Evolutionary conservation across 92 coral and sea anemone genomes (phyloP).

Genomic region (Porites cylindrica): DNA sequence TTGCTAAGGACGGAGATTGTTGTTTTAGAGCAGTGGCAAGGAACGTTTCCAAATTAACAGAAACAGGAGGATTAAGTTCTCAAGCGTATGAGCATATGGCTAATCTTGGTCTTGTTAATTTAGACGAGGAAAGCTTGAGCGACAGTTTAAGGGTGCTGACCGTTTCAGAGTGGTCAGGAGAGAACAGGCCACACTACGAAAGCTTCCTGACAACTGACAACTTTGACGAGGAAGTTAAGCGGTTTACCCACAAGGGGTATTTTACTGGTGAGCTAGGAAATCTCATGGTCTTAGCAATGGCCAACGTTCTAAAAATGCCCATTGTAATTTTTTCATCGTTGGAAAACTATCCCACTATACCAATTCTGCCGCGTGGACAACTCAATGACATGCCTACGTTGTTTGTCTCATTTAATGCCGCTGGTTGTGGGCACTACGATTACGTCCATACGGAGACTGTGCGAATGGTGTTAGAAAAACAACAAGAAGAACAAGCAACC

Average conservation of each 20-base stretch:
- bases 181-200: slow-evolving; percentile 5
- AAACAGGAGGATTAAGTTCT: not conserved
- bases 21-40: slow-evolving; percentile 26
- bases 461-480: not conserved
- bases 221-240: not conserved
- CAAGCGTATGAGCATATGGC: not conserved
- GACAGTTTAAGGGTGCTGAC: slow-evolving; percentile 22
- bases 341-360: slow-evolving; percentile 34
- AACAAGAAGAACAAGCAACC: not conserved
- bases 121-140: slow-evolving; percentile 20
- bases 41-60: slow-evolving; percentile 8
- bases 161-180: slow-evolving; percentile 30
- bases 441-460: not conserved
- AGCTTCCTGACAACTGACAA: not conserved
- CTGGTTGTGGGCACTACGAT: slow-evolving; percentile 9
- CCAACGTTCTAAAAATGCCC: slow-evolving; percentile 34
- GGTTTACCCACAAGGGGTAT: slow-evolving; percentile 10
- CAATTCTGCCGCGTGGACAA: slow-evolving; percentile 20
- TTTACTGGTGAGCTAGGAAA: slow-evolving; percentile 26
- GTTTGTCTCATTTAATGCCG: slow-evolving; percentile 6
- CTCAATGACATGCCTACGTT: not conserved
- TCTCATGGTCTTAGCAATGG: slow-evolving; percentile 52
- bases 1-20: slow-evolving; percentile 30
- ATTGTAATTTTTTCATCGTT: slow-evolving; percentile 37
- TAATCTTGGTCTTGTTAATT: slow-evolving; percentile 21